Evolutionary conservation across 2,888 invertebrate genomes (phyloP).

Genomic region (Epinotia ramella): DNA sequence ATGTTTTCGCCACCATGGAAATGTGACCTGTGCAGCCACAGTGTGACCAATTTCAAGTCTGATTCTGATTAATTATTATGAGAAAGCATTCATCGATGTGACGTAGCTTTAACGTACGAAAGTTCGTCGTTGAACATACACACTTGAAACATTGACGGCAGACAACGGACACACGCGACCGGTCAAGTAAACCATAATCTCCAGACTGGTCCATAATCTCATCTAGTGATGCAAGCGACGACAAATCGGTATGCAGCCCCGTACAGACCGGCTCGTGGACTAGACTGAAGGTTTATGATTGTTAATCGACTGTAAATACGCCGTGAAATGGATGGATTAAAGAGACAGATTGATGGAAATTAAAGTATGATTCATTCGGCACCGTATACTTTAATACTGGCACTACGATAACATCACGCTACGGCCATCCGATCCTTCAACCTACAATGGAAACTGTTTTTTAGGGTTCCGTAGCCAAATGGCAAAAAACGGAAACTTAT

Average conservation of each 20-base stretch:
- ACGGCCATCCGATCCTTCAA: too few relatives aligned
- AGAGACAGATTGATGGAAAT: neutral
- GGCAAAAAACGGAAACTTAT: too few relatives aligned
- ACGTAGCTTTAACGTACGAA: neutral
- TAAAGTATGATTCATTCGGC: neutral
- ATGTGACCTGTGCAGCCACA: too few relatives aligned
- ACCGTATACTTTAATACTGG: neutral
- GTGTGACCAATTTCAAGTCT: too few relatives aligned
- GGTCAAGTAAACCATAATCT: slow-evolving; percentile 42
- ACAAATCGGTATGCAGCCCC: slow-evolving; percentile 40
- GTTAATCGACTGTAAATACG: neutral
- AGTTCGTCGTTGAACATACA: neutral
- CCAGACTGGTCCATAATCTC: slow-evolving; percentile 44
- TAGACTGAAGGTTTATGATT: slow-evolving; percentile 1
- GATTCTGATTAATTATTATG: too few relatives aligned
- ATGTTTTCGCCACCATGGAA: too few relatives aligned
- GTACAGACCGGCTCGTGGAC: slow-evolving; percentile 1
- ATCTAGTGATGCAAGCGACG: slow-evolving; percentile 44
- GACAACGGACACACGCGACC: slow-evolving; percentile 16
- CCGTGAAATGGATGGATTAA: neutral
- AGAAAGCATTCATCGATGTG: too few relatives aligned
- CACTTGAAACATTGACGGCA: slow-evolving; percentile 6
- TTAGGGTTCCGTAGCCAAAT: too few relatives aligned
- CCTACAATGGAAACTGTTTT: too few relatives aligned
- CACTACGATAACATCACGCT: too few relatives aligned